A percentile compares a stretch with the other conserved stretches of the same genome.
phyloP scores from a whole-genome alignment of 2,797 vertebrate genomes.

The Dipus sagitta region DNA sequence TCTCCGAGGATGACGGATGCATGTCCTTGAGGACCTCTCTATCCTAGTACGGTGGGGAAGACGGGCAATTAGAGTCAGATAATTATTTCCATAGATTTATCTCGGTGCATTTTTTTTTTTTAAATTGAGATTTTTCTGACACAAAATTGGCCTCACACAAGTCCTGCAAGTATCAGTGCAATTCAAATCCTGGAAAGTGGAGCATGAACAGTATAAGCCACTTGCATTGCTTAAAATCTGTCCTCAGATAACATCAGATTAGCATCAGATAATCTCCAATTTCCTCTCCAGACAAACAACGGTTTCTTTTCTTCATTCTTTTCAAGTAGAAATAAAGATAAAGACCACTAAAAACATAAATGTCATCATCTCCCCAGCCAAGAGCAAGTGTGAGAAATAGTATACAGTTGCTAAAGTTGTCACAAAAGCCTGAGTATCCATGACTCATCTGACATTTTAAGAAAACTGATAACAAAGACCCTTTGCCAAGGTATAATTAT shows the following conservation, averaged over 20 bases:
- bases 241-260: conserved; percentile 74
- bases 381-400: conserved; percentile 74
- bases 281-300: conserved; percentile 53
- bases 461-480: conserved; percentile 1
- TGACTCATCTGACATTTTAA: background rate
- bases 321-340: conserved; percentile 52
- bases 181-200: conserved; percentile 52
- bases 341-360: conserved; percentile 35
- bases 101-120: conserved; percentile 34
- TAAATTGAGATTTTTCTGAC: conserved; percentile 70
- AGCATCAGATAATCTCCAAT: conserved; percentile 47
- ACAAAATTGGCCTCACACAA: conserved; percentile 67
- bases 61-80: conserved; percentile 33
- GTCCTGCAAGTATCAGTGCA: conserved; percentile 55
- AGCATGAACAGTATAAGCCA: conserved; percentile 6
- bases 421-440: conserved; percentile 20
- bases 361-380: conserved; percentile 39
- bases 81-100: conserved; percentile 73
- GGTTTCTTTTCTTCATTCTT: background rate
- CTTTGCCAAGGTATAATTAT: conserved; percentile 57
- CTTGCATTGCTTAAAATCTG: conserved; percentile 53
- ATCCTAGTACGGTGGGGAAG: conserved; percentile 33
- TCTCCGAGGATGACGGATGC: conserved; percentile 46
- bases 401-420: conserved; percentile 39
- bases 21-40: conserved; percentile 37